Evolutionary conservation across 1,140 invertebrate species (phyloP), one percentile per base, ranked within the genome.

Genomic region (Neodiprion virginianus): DNA sequence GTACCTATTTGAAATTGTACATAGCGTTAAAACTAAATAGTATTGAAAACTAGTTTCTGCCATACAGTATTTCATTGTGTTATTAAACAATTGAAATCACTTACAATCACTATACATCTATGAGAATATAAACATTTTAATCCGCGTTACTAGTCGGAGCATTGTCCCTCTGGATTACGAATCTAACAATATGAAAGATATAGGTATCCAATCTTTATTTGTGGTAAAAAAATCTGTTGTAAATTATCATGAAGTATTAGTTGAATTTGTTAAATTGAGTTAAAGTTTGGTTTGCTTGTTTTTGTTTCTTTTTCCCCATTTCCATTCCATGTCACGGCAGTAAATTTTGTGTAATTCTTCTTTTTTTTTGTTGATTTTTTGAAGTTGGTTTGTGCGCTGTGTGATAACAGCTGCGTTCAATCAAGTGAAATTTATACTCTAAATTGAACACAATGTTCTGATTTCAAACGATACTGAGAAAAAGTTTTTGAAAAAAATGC

Each of bases 221-320:
- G 53, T 61, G 53, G 53, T 61, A 61, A 61, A 61, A 53, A 17
- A 61, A 61, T 61, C 53, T 61, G n/a, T 61, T 61, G 53, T 14
- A 61, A 61, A 61, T 61, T 5, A 61, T 61, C n/a, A 61, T 61
- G 53, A 14, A 61, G 28, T 61, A 61, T 61, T 17, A 61, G 53
- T 61, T 61, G 11, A 61, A 61, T 61, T 61, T 61, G 53, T 61
- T 61, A 17, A 17, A 61, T 61, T 61, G 11, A 17, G n/a, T 61
- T 12, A 14, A 61, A 14, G 53, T 40, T 40, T 40, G 28, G n/a
- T 61, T 61, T 61, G 11, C n/a, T 61, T 61, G 11, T 61, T 61
- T 17, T 61, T 61, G 11, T 61, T 61, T 61, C 53, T 61, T 61
- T 61, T 61, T 14, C 53, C 28, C 28, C 28, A 40, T 61, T 61